These are phyloP conservation scores for Trissoscelio sp. DNA, from an alignment of 2,888 invertebrate genomes.

Conservation along the genomic window DNA sequence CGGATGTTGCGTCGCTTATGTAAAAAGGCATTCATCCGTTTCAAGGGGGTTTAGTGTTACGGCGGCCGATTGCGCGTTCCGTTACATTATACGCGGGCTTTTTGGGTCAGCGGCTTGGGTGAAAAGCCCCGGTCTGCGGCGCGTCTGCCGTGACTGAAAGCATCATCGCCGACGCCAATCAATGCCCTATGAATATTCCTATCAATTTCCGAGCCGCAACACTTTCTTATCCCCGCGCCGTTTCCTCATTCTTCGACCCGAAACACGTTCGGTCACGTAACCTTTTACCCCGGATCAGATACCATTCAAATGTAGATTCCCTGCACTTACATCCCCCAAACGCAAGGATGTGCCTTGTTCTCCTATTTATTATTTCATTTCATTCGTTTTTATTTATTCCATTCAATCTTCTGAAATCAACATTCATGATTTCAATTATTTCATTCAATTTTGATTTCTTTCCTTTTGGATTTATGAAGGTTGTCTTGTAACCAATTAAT, in stretches of 20 bases:
- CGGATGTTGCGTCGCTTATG: slow-evolving; percentile 47
- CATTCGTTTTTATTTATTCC: too few species aligned
- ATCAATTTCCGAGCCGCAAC: slow-evolving; percentile 52
- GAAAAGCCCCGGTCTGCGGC: slow-evolving; percentile 48
- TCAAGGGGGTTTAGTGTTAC: slow-evolving; percentile 59
- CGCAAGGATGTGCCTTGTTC: neutral
- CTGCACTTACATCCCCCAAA: neutral
- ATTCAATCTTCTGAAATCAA: too few species aligned
- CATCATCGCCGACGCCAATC: slow-evolving; percentile 58
- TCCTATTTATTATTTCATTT: neutral
- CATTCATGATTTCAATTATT: too few species aligned
- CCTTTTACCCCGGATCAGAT: slow-evolving; percentile 38
- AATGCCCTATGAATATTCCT: slow-evolving; percentile 67
- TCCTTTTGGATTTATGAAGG: too few species aligned
- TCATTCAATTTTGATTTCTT: too few species aligned
- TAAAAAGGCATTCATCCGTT: slow-evolving; percentile 65
- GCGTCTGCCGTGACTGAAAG: slow-evolving; percentile 53
- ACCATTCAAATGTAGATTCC: slow-evolving; percentile 34
- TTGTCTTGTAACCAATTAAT: too few species aligned
- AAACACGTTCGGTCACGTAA: slow-evolving; percentile 49
- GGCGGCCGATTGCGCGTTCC: slow-evolving; percentile 48
- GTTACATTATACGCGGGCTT: slow-evolving; percentile 56
- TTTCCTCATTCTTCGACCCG: slow-evolving; percentile 14
- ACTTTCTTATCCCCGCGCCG: slow-evolving; percentile 35
- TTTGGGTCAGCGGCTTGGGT: slow-evolving; percentile 63